Percentiles rank a stretch among this genome's conserved stretches.
Evolutionary conservation across 1,140 invertebrate genomes (phyloP).

Genomic region (Chironomus striatipennis): DNA sequence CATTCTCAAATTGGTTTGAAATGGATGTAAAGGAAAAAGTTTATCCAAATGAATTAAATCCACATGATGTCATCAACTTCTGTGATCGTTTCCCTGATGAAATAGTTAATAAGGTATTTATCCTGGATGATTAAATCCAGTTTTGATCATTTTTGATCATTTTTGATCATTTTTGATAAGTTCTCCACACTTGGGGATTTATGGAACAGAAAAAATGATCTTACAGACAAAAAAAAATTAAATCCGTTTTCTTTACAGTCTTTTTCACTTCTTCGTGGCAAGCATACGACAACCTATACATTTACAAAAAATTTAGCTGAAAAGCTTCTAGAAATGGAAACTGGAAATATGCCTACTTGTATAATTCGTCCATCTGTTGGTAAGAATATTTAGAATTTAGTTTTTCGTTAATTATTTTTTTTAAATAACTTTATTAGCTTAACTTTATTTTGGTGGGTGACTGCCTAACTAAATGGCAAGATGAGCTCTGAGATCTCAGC

Average conservation of each 20-base stretch:
- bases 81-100: conserved; percentile 44
- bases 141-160: too few relatives aligned
- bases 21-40: conserved; percentile 52
- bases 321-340: background rate
- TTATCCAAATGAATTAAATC: conserved; percentile 57
- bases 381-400: background rate
- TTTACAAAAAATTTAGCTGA: background rate
- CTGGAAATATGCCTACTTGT: background rate
- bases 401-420: too few relatives aligned
- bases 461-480: too few relatives aligned
- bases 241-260: too few relatives aligned
- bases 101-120: background rate
- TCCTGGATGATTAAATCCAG: too few relatives aligned
- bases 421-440: too few relatives aligned
- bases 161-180: too few relatives aligned
- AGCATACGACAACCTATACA: background rate
- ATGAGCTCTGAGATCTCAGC: too few relatives aligned
- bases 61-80: conserved; percentile 45
- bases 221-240: too few relatives aligned
- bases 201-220: too few relatives aligned
- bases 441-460: too few relatives aligned
- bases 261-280: background rate
- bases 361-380: background rate
- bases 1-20: conserved; percentile 56
- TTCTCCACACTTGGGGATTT: too few relatives aligned